phyloP scores from a whole-genome alignment of 2,888 invertebrate species.

The Hartigia nigra region DNA sequence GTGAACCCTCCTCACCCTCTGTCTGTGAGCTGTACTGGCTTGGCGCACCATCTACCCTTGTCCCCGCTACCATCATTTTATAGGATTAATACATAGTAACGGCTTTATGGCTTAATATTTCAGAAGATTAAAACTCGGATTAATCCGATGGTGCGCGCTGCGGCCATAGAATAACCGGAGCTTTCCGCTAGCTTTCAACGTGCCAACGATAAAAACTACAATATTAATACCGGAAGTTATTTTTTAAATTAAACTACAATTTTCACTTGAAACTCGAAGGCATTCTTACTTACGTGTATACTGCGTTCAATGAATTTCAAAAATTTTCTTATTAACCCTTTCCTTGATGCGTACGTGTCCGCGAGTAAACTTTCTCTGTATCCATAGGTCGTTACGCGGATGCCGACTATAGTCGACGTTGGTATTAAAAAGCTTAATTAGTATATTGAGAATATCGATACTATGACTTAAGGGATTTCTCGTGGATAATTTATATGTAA shows the following conservation, averaged over 20 bases:
- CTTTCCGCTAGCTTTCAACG: not conserved
- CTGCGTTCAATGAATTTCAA: too few species aligned
- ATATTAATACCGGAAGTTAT: not conserved
- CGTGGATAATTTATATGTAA: not conserved
- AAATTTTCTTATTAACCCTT: too few species aligned
- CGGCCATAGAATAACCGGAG: not conserved
- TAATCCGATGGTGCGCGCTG: conserved; percentile 17
- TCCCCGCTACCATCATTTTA: conserved; percentile 30
- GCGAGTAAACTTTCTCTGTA: too few species aligned
- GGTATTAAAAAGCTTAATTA: too few species aligned
- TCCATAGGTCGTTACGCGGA: too few species aligned
- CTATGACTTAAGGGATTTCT: not conserved
- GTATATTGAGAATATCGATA: too few species aligned
- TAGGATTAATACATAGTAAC: conserved; percentile 43
- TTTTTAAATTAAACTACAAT: not conserved
- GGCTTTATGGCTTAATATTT: conserved; percentile 41
- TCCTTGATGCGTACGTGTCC: too few species aligned
- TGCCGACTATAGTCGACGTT: too few species aligned
- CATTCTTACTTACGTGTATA: not conserved
- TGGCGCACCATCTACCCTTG: not conserved
- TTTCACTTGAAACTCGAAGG: not conserved
- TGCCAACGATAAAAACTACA: not conserved
- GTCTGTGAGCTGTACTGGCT: not conserved
- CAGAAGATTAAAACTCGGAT: conserved; percentile 35
- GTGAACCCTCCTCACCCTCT: conserved; percentile 21